Base-by-base conservation (phyloP, 2,113 vertebrate genomes). In the Prolemur simus region DNA sequence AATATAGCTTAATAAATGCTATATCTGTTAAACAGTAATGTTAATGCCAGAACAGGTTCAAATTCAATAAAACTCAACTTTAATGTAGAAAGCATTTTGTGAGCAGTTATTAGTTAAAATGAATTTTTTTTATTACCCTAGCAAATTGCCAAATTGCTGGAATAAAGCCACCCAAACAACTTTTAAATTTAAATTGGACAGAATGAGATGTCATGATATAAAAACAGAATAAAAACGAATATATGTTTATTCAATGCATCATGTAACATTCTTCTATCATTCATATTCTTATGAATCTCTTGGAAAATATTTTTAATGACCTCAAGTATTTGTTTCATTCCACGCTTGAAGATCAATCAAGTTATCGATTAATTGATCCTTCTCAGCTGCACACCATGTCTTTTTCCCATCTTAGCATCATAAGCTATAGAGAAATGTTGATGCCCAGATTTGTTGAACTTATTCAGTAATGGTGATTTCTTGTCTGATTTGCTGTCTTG, bases 71-170 rank as follows among this genome's bases (percentile, higher is more conserved):
- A 96, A 93, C 11, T 87, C 68, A 89, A 49, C 11, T 90, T 15
- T 89, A 85, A 96, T 91, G 6, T 49, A 89, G 39, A 78, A 73
- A 80, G 37, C 11, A 52, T 88, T 96, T 94, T 83, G 47, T 96
- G 85, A 94, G 42, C 34, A 94, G 29, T 92, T 96, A 97, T 91
- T 96, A 88, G 82, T 94, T 95, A 95, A 96, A 96, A 94, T 96
- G 73, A 88, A 95, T 92, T 94, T 8, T 94, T 94, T 91, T 85
- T 89, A 97, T 93, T 94, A 71, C 39, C 5, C 6, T 87, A 88
- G 34, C 71, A 95, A 96, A 92, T 94, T 85, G 39, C 49, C 78
- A 94, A 86, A 87, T 85, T 94, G 8, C n/a, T 96, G n/a, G 34
- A 94, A 88, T 95, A 93, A 95, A 92, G 32, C 37, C 42, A 94